These are phyloP conservation scores for Vespertilio murinus DNA, from an alignment of 2,797 vertebrate species.

Conservation along the genomic window DNA sequence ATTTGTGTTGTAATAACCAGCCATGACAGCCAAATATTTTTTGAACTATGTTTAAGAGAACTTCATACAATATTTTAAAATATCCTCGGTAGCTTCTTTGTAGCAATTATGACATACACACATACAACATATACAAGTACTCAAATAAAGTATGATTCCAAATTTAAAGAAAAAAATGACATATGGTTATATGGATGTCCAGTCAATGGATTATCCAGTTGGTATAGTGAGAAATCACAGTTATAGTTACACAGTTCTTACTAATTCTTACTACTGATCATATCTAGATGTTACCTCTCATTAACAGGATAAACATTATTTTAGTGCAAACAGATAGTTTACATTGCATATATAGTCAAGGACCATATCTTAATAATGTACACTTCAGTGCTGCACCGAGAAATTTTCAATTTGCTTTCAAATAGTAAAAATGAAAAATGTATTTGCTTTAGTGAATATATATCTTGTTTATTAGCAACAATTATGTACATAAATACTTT, in stretches of 20 bases:
- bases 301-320: neutral
- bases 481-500: neutral
- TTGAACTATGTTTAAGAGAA: constrained; percentile 47
- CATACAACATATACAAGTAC: neutral
- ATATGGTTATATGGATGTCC: neutral
- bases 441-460: neutral
- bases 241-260: neutral
- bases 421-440: neutral
- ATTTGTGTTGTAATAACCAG: constrained; percentile 78
- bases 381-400: neutral
- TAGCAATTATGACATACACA: neutral
- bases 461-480: neutral
- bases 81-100: constrained; percentile 25
- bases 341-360: neutral
- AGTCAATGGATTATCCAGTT: neutral
- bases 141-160: neutral
- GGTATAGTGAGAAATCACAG: neutral
- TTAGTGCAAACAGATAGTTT: neutral
- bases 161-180: neutral
- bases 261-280: neutral
- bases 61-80: constrained; percentile 52
- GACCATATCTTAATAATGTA: neutral
- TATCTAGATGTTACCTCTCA: neutral
- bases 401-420: neutral
- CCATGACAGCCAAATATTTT: constrained; percentile 70